These are phyloP conservation scores for Luperina nickerlii DNA, from an alignment of 2,888 invertebrate genomes.

Conservation along the genomic window DNA sequence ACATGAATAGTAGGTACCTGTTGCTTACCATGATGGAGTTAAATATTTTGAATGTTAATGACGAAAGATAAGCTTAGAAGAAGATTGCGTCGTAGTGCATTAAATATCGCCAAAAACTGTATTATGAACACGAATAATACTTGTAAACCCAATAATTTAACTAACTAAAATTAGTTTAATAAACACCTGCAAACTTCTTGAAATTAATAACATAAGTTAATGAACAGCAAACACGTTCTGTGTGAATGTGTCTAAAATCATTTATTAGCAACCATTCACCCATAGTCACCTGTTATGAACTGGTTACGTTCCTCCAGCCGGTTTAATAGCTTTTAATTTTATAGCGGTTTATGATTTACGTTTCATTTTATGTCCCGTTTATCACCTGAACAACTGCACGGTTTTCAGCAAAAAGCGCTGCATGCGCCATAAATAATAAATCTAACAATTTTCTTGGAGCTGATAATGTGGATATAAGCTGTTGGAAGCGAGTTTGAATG, in stretches of 20 bases:
- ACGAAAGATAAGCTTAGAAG: no score
- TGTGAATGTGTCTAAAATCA: slow-evolving; percentile 22
- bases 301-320: slow-evolving; percentile 56
- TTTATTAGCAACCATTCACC: slow-evolving; percentile 38
- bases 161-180: background rate
- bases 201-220: slow-evolving; percentile 11
- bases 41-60: background rate
- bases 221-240: slow-evolving; percentile 16
- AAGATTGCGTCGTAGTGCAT: no score
- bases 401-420: slow-evolving; percentile 71
- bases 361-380: slow-evolving; percentile 74
- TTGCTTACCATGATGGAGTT: background rate
- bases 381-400: slow-evolving; percentile 75
- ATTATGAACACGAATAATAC: no score
- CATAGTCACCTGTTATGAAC: slow-evolving; percentile 57
- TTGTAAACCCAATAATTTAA: background rate
- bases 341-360: slow-evolving; percentile 79
- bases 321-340: slow-evolving; percentile 75
- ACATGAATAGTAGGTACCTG: background rate
- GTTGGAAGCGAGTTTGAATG: slow-evolving; percentile 34
- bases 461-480: slow-evolving; percentile 36
- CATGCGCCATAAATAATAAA: slow-evolving; percentile 55
- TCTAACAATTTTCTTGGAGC: slow-evolving; percentile 31
- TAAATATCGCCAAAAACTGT: no score
- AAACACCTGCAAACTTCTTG: background rate